Evolutionary conservation across 2,888 invertebrate species (phyloP).

Genomic region (Pomacea canaliculata): DNA sequence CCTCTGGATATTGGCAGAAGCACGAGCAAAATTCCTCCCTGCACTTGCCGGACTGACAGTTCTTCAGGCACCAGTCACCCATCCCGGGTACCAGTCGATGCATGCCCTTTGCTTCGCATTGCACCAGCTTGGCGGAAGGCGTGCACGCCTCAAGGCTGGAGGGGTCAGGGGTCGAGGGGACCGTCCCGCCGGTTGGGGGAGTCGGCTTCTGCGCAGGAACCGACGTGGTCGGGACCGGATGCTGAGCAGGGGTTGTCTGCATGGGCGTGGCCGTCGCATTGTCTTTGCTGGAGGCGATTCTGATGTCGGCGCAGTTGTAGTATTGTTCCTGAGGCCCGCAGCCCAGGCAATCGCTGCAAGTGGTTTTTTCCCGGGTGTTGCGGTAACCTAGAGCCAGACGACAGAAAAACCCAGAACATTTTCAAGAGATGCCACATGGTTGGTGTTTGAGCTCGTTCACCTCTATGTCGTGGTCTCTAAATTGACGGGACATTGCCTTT

Average conservation of each 20-base stretch:
- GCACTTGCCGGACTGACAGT: slow-evolving; percentile 33
- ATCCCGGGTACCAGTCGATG: slow-evolving; percentile 30
- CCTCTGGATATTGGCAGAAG: slow-evolving; percentile 32
- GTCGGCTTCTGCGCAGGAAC: neutral
- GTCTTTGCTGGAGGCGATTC: slow-evolving; percentile 28
- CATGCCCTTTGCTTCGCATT: slow-evolving; percentile 26
- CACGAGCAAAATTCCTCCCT: slow-evolving; percentile 28
- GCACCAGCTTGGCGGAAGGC: slow-evolving; percentile 20
- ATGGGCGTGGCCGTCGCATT: neutral
- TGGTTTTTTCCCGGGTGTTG: slow-evolving; percentile 32
- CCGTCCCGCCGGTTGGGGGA: neutral
- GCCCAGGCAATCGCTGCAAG: slow-evolving; percentile 39
- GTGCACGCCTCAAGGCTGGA: slow-evolving; percentile 18
- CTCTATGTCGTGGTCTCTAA: too few relatives aligned
- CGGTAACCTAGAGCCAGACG: slow-evolving; percentile 39
- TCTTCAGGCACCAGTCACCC: slow-evolving; percentile 28
- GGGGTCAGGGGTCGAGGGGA: neutral
- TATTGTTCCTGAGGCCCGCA: slow-evolving; percentile 45
- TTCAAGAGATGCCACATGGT: too few relatives aligned
- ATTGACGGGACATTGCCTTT: too few relatives aligned
- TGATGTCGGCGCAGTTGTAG: slow-evolving; percentile 51
- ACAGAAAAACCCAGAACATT: neutral
- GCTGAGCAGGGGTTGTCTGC: neutral
- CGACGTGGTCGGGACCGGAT: slow-evolving; percentile 7
- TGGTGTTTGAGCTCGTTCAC: too few relatives aligned